Conservation (phyloP, 2,797 vertebrate genomes). For the Sebastes cheni region DNA sequence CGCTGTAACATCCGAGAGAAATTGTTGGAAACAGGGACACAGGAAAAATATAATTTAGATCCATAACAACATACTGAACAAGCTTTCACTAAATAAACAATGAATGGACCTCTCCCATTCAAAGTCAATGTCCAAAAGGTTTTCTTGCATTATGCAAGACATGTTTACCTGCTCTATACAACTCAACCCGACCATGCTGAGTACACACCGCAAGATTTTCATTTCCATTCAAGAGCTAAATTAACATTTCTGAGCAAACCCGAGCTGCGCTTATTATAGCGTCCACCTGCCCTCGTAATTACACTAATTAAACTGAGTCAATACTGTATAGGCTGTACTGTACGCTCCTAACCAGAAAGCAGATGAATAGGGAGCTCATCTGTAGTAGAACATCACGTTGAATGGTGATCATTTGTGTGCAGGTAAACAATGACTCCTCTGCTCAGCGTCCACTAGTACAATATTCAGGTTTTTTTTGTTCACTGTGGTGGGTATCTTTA, state of each 20-base stretch:
- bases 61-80: not conserved
- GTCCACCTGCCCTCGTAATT: conserved; percentile 57
- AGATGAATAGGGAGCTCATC: not conserved
- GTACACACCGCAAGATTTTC: not conserved
- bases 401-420: not conserved
- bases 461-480: not conserved
- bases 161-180: conserved; percentile 35
- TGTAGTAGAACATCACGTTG: not conserved
- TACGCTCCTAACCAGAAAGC: not conserved
- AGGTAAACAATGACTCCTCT: not conserved
- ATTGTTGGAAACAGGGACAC: not conserved
- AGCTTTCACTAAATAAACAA: conserved; percentile 20
- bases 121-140: conserved; percentile 11
- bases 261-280: conserved; percentile 45
- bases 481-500: not conserved
- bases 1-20: not conserved
- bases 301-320: conserved; percentile 30
- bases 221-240: conserved; percentile 27
- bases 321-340: not conserved
- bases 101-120: conserved; percentile 10
- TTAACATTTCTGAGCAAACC: conserved; percentile 45
- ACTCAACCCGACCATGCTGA: conserved; percentile 3
- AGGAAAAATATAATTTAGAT: not conserved
- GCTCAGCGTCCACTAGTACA: not conserved
- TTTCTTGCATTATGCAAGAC: not conserved